A percentile compares a stretch with the other conserved stretches of the same genome.
Evolutionary conservation across 2,113 vertebrate species (phyloP).

Genomic region (Phalacrocorax pelagicus): DNA sequence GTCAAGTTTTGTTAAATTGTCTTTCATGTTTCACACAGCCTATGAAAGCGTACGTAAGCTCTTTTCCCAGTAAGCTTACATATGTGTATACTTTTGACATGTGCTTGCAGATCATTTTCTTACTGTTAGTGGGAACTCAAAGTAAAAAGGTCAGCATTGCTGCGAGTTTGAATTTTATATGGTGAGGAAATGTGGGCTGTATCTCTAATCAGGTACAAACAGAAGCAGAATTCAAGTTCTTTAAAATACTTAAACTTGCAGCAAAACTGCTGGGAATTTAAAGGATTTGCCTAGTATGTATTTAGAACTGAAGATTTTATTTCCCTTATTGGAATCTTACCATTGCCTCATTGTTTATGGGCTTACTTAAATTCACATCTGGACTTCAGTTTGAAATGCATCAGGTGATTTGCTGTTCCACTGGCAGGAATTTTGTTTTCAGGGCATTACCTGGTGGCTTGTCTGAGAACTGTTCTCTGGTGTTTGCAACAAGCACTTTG

Average conservation of each 20-base stretch:
- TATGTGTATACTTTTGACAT: accelerated
- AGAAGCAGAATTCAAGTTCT: not conserved
- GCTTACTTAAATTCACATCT: not conserved
- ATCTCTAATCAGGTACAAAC: not conserved
- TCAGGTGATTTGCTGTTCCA: not conserved
- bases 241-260: not conserved
- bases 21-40: not conserved
- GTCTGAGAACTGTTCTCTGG: not conserved
- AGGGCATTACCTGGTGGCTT: not conserved
- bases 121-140: not conserved
- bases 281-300: not conserved
- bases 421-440: not conserved
- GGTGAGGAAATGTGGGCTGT: not conserved
- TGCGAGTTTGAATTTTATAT: not conserved
- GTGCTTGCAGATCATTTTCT: not conserved
- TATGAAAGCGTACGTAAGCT: not conserved
- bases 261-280: not conserved
- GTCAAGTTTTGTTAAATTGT: not conserved
- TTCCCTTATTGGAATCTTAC: not conserved
- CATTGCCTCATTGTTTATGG: not conserved
- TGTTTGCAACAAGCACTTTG: not conserved
- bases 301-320: not conserved
- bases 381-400: not conserved
- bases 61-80: not conserved
- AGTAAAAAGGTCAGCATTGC: not conserved